These are phyloP conservation scores for Cabera pusaria DNA, from an alignment of 2,888 invertebrate species.

Conservation along the genomic window DNA sequence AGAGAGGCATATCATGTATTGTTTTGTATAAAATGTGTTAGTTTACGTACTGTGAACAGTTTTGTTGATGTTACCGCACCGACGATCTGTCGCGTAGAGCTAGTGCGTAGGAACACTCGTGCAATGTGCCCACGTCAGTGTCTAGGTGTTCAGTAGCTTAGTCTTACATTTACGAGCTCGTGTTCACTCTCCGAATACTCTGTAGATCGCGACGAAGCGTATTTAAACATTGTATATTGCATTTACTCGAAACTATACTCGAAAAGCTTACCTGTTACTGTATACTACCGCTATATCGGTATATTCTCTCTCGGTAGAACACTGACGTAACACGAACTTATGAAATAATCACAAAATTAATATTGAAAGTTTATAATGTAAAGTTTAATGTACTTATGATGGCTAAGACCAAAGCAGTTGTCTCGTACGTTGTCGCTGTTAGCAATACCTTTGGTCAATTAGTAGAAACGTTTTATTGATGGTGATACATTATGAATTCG, in stretches of 20 bases:
- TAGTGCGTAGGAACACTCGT: slow-evolving; percentile 64
- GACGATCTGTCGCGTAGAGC: slow-evolving; percentile 60
- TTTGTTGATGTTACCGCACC: slow-evolving; percentile 67
- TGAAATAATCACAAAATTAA: slow-evolving; percentile 47
- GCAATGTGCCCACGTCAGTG: slow-evolving; percentile 59
- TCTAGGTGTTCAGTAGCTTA: slow-evolving; percentile 74
- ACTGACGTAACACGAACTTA: slow-evolving; percentile 47
- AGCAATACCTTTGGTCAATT: slow-evolving; percentile 82
- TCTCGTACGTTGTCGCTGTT: slow-evolving; percentile 70
- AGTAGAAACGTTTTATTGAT: slow-evolving; percentile 72
- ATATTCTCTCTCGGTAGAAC: slow-evolving; percentile 45
- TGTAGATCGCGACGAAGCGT: slow-evolving; percentile 48
- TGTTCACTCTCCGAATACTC: slow-evolving; percentile 52
- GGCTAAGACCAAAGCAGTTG: slow-evolving; percentile 75
- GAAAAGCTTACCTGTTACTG: slow-evolving; percentile 58
- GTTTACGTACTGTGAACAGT: slow-evolving; percentile 41
- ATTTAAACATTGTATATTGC: slow-evolving; percentile 46
- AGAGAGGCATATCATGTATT: slow-evolving; percentile 66
- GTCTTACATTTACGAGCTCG: slow-evolving; percentile 36
- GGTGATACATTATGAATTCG: slow-evolving; percentile 63
- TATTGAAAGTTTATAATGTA: slow-evolving; percentile 56
- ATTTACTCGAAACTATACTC: slow-evolving; percentile 61
- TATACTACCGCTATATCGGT: slow-evolving; percentile 53
- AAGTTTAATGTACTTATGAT: slow-evolving; percentile 68
- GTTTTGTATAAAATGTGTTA: slow-evolving; percentile 65